Evolutionary conservation across 1,140 invertebrate species (phyloP), one percentile per base, ranked within the genome.

Genomic region (Subanguina moxae): DNA sequence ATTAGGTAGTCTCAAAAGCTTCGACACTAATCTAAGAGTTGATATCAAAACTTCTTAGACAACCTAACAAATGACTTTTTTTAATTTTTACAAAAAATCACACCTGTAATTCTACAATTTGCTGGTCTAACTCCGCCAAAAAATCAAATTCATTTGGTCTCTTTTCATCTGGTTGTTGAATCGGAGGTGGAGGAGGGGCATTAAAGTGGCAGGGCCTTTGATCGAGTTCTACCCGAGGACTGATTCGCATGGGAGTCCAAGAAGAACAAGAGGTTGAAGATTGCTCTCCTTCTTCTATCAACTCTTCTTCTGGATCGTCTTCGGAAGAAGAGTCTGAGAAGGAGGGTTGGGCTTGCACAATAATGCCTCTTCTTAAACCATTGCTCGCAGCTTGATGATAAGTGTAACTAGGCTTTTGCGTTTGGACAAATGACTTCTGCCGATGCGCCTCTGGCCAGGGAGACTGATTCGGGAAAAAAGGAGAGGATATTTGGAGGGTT

Each of bases 61-160:
- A n/a, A n/a, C n/a, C n/a, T n/a, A n/a, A n/a, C n/a, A n/a, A n/a
- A n/a, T n/a, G n/a, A n/a, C n/a, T n/a, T n/a, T n/a, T n/a, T 38
- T 3, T 11, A 38, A 38, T 38, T 38, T 38, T 38, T 38, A 38
- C 11, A 11, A 38, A 38, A 38, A 38, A 38, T 38, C 11, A 38
- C 3, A 68, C 67, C 64, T 68, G 67, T 21, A 69, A 30, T 23
- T 69, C 67, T 28, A 56, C 67, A 59, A 69, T 69, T 45, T 69
- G 67, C 45, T 69, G 62, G 38, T 69, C 67, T 19, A 69, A 42
- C 45, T 69, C 67, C 7, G 66, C 67, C 19, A 69, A 38, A n/a
- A 68, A 66, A 28, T 69, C 65, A 28, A 67, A 30, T 23, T 67
- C 65, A 11, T 19, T 57, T 61, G 58, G 58, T 19, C 58, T 28